Conservation (phyloP, 2,797 vertebrate genomes). For the Megaceryle alcyon region DNA sequence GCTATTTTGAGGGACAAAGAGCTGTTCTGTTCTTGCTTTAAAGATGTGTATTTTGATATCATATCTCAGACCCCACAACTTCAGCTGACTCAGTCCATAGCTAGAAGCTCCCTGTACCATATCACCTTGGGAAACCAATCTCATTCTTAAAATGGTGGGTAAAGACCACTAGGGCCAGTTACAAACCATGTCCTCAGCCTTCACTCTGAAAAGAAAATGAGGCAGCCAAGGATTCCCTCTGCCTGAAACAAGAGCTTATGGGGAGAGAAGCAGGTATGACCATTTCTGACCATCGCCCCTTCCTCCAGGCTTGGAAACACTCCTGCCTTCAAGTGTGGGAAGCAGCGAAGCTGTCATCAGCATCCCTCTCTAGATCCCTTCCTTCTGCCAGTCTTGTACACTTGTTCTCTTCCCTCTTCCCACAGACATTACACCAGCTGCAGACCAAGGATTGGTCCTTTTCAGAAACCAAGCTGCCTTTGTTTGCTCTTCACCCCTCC, state of each 20-base stretch:
- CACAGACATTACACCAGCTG: accelerated
- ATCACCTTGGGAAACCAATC: neutral
- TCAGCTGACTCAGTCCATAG: neutral
- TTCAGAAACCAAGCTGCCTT: neutral
- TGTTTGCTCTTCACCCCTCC: neutral
- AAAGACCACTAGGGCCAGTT: neutral
- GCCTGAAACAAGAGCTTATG: neutral
- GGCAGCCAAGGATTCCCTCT: neutral
- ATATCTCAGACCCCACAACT: neutral
- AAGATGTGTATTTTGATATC: neutral
- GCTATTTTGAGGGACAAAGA: neutral
- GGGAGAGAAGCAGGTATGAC: neutral
- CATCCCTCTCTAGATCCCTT: neutral
- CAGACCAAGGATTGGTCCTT: neutral
- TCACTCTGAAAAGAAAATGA: neutral
- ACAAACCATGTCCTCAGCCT: neutral
- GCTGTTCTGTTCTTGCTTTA: neutral
- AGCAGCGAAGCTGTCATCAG: neutral
- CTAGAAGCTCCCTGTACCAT: neutral
- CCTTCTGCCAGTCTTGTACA: neutral
- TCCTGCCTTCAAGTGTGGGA: neutral
- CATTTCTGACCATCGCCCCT: neutral
- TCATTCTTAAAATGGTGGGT: neutral
- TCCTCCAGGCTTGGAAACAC: neutral
- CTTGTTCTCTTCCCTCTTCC: neutral